A percentile compares a stretch with the other conserved stretches of the same genome.
phyloP scores from a whole-genome alignment of 2,113 vertebrate genomes.

The Pyxicephalus adspersus region DNA sequence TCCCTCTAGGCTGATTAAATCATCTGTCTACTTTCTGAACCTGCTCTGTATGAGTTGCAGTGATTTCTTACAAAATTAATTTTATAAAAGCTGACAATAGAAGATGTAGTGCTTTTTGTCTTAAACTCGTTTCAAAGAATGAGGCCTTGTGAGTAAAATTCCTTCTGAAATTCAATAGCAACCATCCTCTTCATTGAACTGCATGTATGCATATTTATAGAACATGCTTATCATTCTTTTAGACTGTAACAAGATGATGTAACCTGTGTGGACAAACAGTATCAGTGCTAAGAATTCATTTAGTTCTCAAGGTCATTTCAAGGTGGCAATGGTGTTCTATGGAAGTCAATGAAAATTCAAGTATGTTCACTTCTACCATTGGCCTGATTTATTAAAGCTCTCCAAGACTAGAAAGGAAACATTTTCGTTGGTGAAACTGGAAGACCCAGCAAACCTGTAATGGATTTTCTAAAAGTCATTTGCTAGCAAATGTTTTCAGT shows the following conservation, averaged over 20 bases:
- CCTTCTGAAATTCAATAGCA: not conserved
- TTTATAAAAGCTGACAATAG: not conserved
- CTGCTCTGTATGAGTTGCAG: not conserved
- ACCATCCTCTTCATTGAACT: not conserved
- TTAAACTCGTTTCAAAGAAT: not conserved
- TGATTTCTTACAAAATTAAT: not conserved
- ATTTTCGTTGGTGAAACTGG: too few relatives aligned
- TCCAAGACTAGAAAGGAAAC: too few relatives aligned
- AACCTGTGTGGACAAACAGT: not conserved
- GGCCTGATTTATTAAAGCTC: too few relatives aligned
- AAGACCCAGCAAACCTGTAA: too few relatives aligned
- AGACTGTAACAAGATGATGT: not conserved
- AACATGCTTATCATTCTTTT: not conserved
- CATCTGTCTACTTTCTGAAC: conserved; percentile 6
- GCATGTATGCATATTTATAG: not conserved
- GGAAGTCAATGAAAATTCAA: too few relatives aligned
- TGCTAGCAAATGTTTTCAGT: too few relatives aligned
- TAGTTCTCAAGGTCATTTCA: not conserved
- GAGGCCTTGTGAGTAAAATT: not conserved
- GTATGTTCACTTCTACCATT: too few relatives aligned
- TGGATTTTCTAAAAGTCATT: too few relatives aligned
- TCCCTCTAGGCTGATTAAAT: conserved; percentile 32
- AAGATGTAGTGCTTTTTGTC: not conserved
- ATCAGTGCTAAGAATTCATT: not conserved
- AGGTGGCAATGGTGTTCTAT: too few relatives aligned